phyloP scores from a whole-genome alignment of 1,140 invertebrate genomes.

The Grapholita molesta region DNA sequence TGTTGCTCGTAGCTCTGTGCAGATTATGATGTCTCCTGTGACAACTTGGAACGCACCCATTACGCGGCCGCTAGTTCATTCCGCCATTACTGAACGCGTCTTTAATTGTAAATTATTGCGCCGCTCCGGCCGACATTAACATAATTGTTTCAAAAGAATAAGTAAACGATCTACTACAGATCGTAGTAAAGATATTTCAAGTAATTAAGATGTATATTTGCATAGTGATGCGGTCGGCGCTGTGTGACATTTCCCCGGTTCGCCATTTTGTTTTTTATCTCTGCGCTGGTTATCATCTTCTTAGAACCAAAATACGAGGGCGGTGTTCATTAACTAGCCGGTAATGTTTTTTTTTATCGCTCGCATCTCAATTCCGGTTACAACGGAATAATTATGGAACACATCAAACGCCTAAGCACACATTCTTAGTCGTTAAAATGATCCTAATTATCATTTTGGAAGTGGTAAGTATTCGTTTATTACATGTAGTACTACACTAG shows the following conservation, averaged over 20 bases:
- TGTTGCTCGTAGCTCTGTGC: conserved; percentile 28
- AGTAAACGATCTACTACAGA: conserved; percentile 59
- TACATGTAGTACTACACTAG: conserved; percentile 51
- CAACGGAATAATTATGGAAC: conserved; percentile 34
- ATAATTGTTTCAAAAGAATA: conserved; percentile 73
- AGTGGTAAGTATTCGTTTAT: conserved; percentile 61
- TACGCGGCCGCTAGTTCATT: conserved; percentile 31
- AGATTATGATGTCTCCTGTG: conserved; percentile 62
- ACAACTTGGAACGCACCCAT: conserved; percentile 50
- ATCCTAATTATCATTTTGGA: conserved; percentile 54
- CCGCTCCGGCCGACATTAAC: conserved; percentile 54
- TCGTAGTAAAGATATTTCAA: conserved; percentile 60
- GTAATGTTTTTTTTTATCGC: conserved; percentile 53
- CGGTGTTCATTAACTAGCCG: conserved; percentile 46
- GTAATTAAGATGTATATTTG: conserved; percentile 69
- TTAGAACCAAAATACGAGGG: conserved; percentile 43
- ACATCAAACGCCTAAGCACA: conserved; percentile 37
- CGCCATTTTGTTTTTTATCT: conserved; percentile 58
- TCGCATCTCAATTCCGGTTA: conserved; percentile 38
- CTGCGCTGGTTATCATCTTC: conserved; percentile 55
- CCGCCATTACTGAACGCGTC: conserved; percentile 36
- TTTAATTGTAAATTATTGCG: conserved; percentile 68
- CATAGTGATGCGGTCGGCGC: conserved; percentile 56
- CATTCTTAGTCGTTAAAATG: conserved; percentile 47
- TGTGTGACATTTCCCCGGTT: conserved; percentile 48